Evolutionary conservation across 2,113 vertebrate species (phyloP).

Genomic region (Euleptes europaea): DNA sequence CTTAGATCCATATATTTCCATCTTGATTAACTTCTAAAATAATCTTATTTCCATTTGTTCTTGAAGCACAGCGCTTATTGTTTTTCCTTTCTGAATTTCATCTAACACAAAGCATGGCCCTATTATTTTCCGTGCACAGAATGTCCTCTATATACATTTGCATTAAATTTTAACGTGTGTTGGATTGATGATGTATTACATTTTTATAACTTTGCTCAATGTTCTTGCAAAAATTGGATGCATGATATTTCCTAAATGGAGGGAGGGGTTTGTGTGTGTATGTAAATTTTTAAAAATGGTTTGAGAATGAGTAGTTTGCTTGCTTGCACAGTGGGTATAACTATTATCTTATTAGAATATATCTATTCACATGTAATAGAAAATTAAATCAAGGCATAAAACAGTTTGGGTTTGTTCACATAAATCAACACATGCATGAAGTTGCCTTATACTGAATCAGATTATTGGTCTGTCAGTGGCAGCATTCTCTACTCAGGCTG

Average conservation of each 20-base stretch:
- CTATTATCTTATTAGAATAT: too few relatives aligned
- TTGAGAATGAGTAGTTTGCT: neutral
- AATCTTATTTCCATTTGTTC: slow-evolving; percentile 13
- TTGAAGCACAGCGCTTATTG: neutral
- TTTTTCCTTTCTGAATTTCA: slow-evolving; percentile 1
- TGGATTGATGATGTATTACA: neutral
- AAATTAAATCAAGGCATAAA: too few relatives aligned
- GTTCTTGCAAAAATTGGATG: neutral
- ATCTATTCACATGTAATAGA: too few relatives aligned
- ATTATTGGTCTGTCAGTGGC: too few relatives aligned
- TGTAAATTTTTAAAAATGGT: neutral
- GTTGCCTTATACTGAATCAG: too few relatives aligned
- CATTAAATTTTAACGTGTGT: neutral
- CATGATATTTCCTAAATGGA: neutral
- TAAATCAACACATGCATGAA: too few relatives aligned
- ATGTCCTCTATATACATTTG: slow-evolving; percentile 1
- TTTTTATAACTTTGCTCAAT: neutral
- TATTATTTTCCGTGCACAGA: slow-evolving; percentile 19
- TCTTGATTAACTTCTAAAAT: slow-evolving; percentile 5
- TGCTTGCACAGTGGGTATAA: neutral
- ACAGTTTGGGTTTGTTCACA: too few relatives aligned
- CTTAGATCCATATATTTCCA: slow-evolving; percentile 4
- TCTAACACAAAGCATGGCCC: slow-evolving; percentile 4
- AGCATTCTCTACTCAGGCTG: too few relatives aligned
- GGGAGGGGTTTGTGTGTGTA: neutral